These are phyloP conservation scores for Gouania willdenowi DNA, from an alignment of 2,797 vertebrate species.

Conservation along the genomic window DNA sequence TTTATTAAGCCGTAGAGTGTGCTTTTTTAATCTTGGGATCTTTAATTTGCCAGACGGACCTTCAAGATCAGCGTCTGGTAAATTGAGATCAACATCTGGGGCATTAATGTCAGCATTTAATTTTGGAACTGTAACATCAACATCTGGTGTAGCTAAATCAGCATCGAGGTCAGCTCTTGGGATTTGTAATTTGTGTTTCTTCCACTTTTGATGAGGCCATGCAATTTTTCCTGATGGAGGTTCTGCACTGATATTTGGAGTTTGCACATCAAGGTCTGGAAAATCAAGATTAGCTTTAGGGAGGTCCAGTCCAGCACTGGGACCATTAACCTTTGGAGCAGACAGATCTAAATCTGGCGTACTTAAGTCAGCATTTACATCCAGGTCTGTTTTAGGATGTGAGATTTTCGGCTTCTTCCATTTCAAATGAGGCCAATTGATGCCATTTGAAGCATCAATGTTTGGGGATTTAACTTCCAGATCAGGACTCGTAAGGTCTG, in stretches of 20 bases:
- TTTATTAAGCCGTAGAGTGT: neutral
- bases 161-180: conserved; percentile 41
- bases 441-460: conserved; percentile 37
- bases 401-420: conserved; percentile 57
- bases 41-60: conserved; percentile 49
- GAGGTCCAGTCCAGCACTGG: conserved; percentile 29
- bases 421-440: conserved; percentile 62
- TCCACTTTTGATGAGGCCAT: conserved; percentile 58
- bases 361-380: conserved; percentile 37
- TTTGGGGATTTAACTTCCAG: conserved; percentile 36
- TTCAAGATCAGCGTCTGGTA: conserved; percentile 34
- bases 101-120: conserved; percentile 19
- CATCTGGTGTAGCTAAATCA: conserved; percentile 29
- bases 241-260: conserved; percentile 47
- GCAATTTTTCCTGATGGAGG: conserved; percentile 48
- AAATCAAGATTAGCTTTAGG: conserved; percentile 33
- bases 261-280: conserved; percentile 32
- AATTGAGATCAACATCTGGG: conserved; percentile 41
- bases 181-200: conserved; percentile 44
- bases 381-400: conserved; percentile 30
- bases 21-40: conserved; percentile 47
- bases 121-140: conserved; percentile 34
- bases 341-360: conserved; percentile 35
- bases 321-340: conserved; percentile 21
- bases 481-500: conserved; percentile 22